Evolutionary conservation across 2,113 vertebrate species (phyloP), one percentile per base, ranked within the genome.

Genomic region (Chrysochloris asiatica): DNA sequence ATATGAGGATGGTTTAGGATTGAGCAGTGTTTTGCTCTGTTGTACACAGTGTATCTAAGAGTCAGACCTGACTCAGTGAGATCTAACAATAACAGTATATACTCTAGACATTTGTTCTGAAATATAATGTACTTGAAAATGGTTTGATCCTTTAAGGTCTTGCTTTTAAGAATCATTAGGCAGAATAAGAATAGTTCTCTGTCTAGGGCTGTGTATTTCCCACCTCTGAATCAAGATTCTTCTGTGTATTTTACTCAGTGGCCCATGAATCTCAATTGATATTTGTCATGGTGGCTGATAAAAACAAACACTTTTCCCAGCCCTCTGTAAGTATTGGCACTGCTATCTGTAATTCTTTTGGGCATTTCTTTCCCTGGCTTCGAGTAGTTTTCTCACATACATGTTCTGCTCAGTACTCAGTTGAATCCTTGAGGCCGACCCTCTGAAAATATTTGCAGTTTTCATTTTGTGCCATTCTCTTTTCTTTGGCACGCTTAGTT

Each of bases 61-160:
- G n/a, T n/a, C n/a, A n/a, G n/a, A n/a, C n/a, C n/a, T n/a, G n/a
- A n/a, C n/a, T n/a, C n/a, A n/a, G n/a, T n/a, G n/a, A n/a, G n/a
- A n/a, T n/a, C n/a, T n/a, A n/a, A n/a, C n/a, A n/a, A n/a, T n/a
- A n/a, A n/a, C n/a, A n/a, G n/a, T n/a, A n/a, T n/a, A n/a, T n/a
- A n/a, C n/a, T n/a, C n/a, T n/a, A n/a, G n/a, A n/a, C n/a, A n/a
- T n/a, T n/a, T 93, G 86, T 3, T 92, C 56, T 83, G 50, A 24
- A 78, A 83, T 71, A 41, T 50, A 71, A 45, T 52, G 38, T 80
- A 86, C 45, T 80, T 91, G 56, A 41, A 73, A 89, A 87, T 75
- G 8, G 8, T 72, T 73, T 41, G 56, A 10, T 63, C 48, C n/a
- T 88, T 84, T 59, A n/a, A 79, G 36, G 45, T 80, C 36, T 81